Percentiles rank a stretch among this genome's conserved stretches.
These are phyloP conservation scores for Capreolus pygargus DNA, from an alignment of 2,113 vertebrate species.

Conservation along the genomic window DNA sequence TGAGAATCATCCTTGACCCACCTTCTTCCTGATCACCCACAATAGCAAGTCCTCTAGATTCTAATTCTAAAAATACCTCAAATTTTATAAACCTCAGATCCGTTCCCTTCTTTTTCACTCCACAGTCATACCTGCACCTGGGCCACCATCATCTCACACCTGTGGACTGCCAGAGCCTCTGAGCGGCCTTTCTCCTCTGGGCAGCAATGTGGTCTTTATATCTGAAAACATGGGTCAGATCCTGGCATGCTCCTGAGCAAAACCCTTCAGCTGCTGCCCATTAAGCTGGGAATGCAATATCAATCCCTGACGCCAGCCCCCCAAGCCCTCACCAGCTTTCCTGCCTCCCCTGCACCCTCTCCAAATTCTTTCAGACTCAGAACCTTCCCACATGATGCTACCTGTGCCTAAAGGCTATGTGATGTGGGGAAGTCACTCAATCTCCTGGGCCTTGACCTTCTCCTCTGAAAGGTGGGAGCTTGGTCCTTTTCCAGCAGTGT, in stretches of 20 bases:
- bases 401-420: neutral
- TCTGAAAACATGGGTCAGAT: neutral
- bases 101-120: neutral
- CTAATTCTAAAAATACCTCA: neutral
- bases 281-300: neutral
- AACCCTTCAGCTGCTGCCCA: neutral
- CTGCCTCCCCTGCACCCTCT: neutral
- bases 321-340: neutral
- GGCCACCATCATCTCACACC: neutral
- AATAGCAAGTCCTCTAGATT: neutral
- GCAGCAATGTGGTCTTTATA: neutral
- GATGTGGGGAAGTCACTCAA: neutral
- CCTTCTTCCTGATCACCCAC: neutral
- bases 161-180: neutral
- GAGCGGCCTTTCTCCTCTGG: neutral
- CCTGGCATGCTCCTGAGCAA: neutral
- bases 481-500: neutral
- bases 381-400: neutral
- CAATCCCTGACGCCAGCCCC: neutral
- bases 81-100: neutral
- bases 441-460: neutral
- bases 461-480: neutral
- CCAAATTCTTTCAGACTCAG: neutral
- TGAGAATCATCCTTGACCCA: neutral
- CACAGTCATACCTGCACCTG: neutral